Evolutionary conservation across 1,140 invertebrate genomes (phyloP).

Genomic region (Helicoverpa armigera): DNA sequence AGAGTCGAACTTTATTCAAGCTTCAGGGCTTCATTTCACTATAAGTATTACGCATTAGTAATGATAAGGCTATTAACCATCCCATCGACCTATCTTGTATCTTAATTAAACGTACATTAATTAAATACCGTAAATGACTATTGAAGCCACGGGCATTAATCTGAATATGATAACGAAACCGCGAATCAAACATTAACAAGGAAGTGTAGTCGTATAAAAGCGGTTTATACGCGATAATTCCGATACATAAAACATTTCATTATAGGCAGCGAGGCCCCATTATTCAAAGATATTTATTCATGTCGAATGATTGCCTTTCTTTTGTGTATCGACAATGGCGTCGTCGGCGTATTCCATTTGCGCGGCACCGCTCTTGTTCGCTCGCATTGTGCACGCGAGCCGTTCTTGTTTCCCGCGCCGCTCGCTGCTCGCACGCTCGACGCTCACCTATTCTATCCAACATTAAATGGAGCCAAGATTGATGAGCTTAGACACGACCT

Average conservation of each 20-base stretch:
- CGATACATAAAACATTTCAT: conserved; percentile 84
- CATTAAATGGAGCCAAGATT: conserved; percentile 84
- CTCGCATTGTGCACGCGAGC: conserved; percentile 73
- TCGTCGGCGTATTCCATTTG: conserved; percentile 79
- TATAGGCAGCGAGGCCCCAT: conserved; percentile 79
- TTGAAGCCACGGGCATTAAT: background rate
- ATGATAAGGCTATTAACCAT: too few species aligned
- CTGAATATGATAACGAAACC: conserved; percentile 52
- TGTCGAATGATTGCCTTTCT: conserved; percentile 86
- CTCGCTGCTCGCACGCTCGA: conserved; percentile 48
- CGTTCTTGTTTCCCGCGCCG: conserved; percentile 72
- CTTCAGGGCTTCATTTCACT: too few species aligned
- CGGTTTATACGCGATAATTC: conserved; percentile 79
- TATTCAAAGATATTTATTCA: conserved; percentile 86
- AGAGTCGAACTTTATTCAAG: too few species aligned
- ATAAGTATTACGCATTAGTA: too few species aligned
- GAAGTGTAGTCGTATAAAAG: conserved; percentile 67
- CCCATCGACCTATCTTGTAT: background rate
- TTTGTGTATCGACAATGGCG: conserved; percentile 83
- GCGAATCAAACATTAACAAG: conserved; percentile 68
- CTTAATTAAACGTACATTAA: conserved; percentile 10
- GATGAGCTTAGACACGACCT: conserved; percentile 84
- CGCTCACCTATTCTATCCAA: conserved; percentile 70
- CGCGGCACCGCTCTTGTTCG: conserved; percentile 64
- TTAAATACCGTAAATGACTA: background rate